Evolutionary conservation across 1,140 invertebrate genomes (phyloP).

Genomic region (Saccostrea cuccullata): DNA sequence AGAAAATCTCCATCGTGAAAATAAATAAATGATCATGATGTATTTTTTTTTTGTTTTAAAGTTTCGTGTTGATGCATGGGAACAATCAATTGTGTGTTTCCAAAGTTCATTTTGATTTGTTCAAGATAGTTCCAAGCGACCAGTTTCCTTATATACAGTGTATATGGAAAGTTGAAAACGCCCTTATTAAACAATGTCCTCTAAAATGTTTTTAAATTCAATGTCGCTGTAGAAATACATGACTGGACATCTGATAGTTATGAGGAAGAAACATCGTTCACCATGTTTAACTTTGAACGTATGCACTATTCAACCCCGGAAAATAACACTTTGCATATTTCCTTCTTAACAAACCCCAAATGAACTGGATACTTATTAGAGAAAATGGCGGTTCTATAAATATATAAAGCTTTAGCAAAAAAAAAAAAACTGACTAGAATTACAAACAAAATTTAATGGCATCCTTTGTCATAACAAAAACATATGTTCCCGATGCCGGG

Average conservation of each 20-base stretch:
- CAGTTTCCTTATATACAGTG: conserved; percentile 4
- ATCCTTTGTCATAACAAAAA: conserved; percentile 27
- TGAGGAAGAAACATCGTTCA: background rate
- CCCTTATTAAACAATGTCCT: background rate
- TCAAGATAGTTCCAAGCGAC: background rate
- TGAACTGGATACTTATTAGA: background rate
- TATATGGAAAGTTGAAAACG: background rate
- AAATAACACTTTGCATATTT: conserved; percentile 27
- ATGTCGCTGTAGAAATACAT: background rate
- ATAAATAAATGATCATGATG: background rate
- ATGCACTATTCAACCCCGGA: background rate
- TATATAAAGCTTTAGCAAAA: background rate
- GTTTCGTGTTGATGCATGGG: background rate
- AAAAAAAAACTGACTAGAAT: background rate
- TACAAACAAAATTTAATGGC: conserved; percentile 24
- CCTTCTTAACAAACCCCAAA: background rate
- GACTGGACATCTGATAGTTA: background rate
- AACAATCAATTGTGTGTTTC: background rate
- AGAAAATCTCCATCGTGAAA: background rate
- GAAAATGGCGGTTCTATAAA: background rate
- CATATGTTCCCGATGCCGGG: conserved; percentile 12
- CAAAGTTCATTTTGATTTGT: conserved; percentile 17
- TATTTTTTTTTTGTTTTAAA: background rate
- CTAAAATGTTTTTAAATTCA: background rate
- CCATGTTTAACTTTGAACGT: background rate